Evolutionary conservation across 1,140 invertebrate genomes (phyloP).

Genomic region (Drosophila azteca): DNA sequence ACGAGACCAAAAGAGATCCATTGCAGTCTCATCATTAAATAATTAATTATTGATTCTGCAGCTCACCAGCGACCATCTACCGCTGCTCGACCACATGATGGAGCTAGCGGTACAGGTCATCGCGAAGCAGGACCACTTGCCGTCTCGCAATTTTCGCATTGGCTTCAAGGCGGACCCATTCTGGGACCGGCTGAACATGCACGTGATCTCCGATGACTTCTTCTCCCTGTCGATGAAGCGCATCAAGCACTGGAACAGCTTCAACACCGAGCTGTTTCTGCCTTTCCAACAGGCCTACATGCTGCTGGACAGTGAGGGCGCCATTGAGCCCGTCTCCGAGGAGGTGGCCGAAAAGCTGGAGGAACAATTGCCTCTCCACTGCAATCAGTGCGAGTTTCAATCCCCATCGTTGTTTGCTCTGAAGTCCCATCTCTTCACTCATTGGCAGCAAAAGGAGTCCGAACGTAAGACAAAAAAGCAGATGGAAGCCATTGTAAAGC

Average conservation of each 20-base stretch:
- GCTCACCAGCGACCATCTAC: conserved; percentile 52
- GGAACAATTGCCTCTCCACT: neutral
- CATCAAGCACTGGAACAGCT: conserved; percentile 57
- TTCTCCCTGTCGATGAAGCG: conserved; percentile 42
- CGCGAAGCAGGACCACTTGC: conserved; percentile 37
- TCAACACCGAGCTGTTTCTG: conserved; percentile 60
- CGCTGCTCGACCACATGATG: conserved; percentile 61
- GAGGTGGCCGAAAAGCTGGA: conserved; percentile 24
- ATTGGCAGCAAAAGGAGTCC: conserved; percentile 45
- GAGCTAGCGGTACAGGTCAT: conserved; percentile 61
- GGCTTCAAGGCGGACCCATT: conserved; percentile 56
- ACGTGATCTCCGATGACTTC: conserved; percentile 66
- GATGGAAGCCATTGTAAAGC: conserved; percentile 22
- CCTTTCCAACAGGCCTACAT: conserved; percentile 45
- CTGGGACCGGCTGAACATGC: conserved; percentile 53
- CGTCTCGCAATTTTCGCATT: conserved; percentile 45
- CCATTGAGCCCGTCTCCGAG: conserved; percentile 37
- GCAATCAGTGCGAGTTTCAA: conserved; percentile 62
- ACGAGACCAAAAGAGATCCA: neutral
- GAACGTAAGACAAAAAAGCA: conserved; percentile 28
- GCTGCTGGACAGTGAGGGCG: conserved; percentile 34
- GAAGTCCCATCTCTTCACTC: conserved; percentile 50
- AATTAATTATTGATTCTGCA: neutral
- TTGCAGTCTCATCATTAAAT: no score
- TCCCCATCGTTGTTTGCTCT: conserved; percentile 16